Evolutionary conservation across 2,888 invertebrate species (phyloP).

Genomic region (Drosophila bunnanda): DNA sequence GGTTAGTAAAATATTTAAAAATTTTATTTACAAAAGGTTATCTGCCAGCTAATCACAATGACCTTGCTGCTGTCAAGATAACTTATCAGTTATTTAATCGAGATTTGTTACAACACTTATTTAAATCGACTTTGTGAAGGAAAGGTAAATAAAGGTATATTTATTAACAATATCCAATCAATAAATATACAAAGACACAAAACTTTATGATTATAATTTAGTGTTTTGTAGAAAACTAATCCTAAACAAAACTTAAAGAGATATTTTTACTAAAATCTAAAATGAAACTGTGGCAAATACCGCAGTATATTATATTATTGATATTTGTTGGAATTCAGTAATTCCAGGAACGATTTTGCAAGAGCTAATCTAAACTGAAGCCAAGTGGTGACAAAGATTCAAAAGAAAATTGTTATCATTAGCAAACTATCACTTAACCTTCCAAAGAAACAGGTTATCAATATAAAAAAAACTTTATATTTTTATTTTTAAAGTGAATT

Average conservation of each 20-base stretch:
- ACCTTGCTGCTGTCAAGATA: neutral
- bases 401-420: neutral
- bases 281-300: neutral
- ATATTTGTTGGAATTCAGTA: neutral
- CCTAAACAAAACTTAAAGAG: neutral
- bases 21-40: neutral
- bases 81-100: neutral
- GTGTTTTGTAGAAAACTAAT: neutral
- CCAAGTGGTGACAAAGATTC: neutral
- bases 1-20: neutral
- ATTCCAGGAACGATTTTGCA: neutral
- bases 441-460: neutral
- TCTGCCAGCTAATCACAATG: neutral
- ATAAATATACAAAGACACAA: neutral
- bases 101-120: neutral
- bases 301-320: neutral
- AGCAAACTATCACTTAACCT: neutral
- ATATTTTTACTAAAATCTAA: neutral
- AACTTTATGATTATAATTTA: neutral
- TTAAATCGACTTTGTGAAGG: no score
- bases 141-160: neutral
- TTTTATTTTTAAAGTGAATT: no score
- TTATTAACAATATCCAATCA: neutral
- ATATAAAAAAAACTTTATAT: no score
- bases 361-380: neutral